Conservation (phyloP, 2,113 vertebrate genomes). For the Psilopsiagon aymara region DNA sequence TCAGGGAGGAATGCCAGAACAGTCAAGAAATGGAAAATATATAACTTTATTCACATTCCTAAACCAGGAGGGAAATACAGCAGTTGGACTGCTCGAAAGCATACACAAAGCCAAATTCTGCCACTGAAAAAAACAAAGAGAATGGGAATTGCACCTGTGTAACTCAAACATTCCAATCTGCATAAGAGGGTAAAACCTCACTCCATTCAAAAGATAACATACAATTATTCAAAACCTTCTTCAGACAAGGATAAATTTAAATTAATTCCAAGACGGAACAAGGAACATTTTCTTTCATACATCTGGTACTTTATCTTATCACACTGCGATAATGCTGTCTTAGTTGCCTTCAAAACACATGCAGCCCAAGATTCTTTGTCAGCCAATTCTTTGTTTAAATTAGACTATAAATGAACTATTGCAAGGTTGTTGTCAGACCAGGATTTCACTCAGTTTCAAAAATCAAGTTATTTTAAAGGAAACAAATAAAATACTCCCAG, state of each 20-base stretch:
- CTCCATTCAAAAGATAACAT: conserved; percentile 8
- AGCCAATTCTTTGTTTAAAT: not conserved
- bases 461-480: not conserved
- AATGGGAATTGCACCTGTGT: not conserved
- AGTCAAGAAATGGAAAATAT: conserved; percentile 74
- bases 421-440: not conserved
- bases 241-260: not conserved
- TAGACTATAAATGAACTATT: not conserved
- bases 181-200: not conserved
- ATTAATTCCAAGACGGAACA: not conserved
- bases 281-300: not conserved
- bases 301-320: not conserved
- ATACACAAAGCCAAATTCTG: not conserved
- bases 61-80: conserved; percentile 59
- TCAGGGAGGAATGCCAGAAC: conserved; percentile 68
- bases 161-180: not conserved
- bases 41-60: conserved; percentile 66
- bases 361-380: not conserved
- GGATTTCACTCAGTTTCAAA: not conserved
- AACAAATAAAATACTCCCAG: not conserved
- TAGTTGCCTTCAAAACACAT: not conserved
- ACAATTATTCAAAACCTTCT: not conserved
- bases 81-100: not conserved
- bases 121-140: not conserved
- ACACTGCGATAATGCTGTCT: not conserved